Base-by-base conservation (phyloP, 2,113 vertebrate species). In the Herpetotheres cachinnans region DNA sequence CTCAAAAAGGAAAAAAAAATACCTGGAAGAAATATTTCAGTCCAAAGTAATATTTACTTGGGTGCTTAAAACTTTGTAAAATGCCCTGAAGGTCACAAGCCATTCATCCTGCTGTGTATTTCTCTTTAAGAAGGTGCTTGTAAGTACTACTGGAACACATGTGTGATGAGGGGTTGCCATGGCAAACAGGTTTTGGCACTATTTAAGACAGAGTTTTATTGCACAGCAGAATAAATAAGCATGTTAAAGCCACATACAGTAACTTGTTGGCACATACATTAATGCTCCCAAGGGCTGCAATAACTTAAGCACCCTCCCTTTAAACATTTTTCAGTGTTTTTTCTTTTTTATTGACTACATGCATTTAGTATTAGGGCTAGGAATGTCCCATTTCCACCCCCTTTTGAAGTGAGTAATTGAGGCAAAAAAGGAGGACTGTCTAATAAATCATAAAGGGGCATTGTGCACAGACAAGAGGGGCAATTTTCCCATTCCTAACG, bases 221-320 rank as follows among this genome's bases (percentile, higher is more conserved):
- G 93, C 93, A 13, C 80, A 95, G 95, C 91, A 94, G 90, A 97
- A 96, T 97, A 94, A 97, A 98, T 97, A 97, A 95, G 91, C 96
- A 96, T 90, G 91, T 89, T 96, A 94, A 97, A 97, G 95, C 95
- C 94, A 96, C 94, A 86, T 96, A 97, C 95, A 96, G 97, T 94
- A 96, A 96, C 96, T 97, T 95, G 95, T 97, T 98, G 97, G 97
- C 96, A 96, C 96, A 95, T 96, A 96, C 87, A 76, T 98, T 98
- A 98, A 87, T 93, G 94, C 89, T 97, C 96, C 97, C 96, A 87
- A 88, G 95, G 93, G 96, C 95, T 97, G 95, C 96, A 95, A 93
- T 97, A 97, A 97, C 93, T 97, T 95, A 94, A 96, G 96, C 93
- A 93, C 95, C 86, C 93, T 97, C 94, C 82, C 76, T 96, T 96